A percentile compares a stretch with the other conserved stretches of the same genome.
phyloP scores from a whole-genome alignment of 2,797 vertebrate genomes.

The Acipenser ruthenus region DNA sequence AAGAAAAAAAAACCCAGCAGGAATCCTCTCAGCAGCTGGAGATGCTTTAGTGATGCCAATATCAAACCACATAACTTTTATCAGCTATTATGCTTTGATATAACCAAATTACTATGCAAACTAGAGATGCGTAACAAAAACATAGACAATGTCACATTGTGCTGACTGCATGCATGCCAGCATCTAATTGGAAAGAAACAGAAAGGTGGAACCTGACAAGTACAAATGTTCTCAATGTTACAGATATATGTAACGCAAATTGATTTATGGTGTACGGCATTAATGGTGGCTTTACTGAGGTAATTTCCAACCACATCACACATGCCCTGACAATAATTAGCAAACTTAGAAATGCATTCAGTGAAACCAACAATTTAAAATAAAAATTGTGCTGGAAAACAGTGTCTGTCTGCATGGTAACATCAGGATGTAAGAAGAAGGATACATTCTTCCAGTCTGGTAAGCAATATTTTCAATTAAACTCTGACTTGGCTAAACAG shows the following conservation, averaged over 20 bases:
- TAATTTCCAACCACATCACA: background rate
- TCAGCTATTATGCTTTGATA: constrained; percentile 49
- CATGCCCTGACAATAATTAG: no score
- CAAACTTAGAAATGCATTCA: constrained; percentile 6
- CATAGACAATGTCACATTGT: background rate
- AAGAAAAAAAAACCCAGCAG: constrained; percentile 13
- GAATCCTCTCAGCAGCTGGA: constrained; percentile 10
- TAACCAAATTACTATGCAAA: constrained; percentile 51
- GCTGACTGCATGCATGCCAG: background rate
- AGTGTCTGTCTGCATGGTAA: constrained; percentile 1
- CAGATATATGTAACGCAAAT: background rate
- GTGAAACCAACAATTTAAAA: no score
- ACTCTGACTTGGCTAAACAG: constrained; percentile 53
- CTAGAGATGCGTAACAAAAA: constrained; percentile 9
- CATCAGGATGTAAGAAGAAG: constrained; percentile 16
- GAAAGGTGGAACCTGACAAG: background rate
- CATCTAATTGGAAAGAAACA: background rate
- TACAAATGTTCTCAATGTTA: background rate
- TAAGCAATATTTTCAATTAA: constrained; percentile 67
- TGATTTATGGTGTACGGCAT: background rate
- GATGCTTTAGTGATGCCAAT: constrained; percentile 35
- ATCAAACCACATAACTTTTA: constrained; percentile 45
- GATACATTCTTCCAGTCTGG: constrained; percentile 48
- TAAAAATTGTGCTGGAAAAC: constrained; percentile 15
- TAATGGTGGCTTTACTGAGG: background rate